These are phyloP conservation scores for Exaiptasia diaphana DNA, from an alignment of 64 coral and sea anemone species.

Conservation along the genomic window DNA sequence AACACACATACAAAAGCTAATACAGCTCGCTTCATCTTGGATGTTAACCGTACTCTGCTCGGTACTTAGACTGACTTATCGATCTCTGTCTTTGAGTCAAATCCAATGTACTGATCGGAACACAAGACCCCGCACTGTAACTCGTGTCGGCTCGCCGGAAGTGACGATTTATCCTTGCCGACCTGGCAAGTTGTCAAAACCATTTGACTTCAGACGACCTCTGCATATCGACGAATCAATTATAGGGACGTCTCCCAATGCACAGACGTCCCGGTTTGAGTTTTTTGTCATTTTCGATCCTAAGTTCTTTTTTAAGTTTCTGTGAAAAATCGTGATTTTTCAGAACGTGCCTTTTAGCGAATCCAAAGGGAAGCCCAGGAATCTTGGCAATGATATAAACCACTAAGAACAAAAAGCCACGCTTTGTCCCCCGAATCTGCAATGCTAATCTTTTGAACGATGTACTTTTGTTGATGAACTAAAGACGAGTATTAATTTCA, in stretches of 20 bases:
- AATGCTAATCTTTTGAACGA: too few species aligned
- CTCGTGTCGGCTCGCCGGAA: conserved; percentile 45
- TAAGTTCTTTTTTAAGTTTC: too few species aligned
- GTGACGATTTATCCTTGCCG: background rate
- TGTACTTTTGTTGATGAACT: too few species aligned
- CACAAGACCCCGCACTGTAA: background rate
- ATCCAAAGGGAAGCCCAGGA: conserved; percentile 10
- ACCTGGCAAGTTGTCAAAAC: conserved; percentile 14
- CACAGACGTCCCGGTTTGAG: background rate
- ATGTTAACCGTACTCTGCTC: background rate
- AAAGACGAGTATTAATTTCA: too few species aligned
- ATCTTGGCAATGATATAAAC: background rate
- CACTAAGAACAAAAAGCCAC: too few species aligned
- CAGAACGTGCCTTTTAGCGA: too few species aligned
- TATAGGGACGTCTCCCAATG: too few species aligned
- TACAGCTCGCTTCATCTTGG: background rate
- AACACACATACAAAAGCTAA: background rate
- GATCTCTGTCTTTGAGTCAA: background rate
- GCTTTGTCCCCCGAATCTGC: too few species aligned
- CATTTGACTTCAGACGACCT: conserved; percentile 9
- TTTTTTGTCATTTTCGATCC: too few species aligned
- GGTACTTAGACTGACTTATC: background rate
- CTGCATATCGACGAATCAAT: background rate
- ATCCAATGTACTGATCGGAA: background rate
- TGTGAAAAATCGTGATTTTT: too few species aligned